Base-by-base conservation (phyloP, 2,888 invertebrate species). In the Pyrgus malvae region DNA sequence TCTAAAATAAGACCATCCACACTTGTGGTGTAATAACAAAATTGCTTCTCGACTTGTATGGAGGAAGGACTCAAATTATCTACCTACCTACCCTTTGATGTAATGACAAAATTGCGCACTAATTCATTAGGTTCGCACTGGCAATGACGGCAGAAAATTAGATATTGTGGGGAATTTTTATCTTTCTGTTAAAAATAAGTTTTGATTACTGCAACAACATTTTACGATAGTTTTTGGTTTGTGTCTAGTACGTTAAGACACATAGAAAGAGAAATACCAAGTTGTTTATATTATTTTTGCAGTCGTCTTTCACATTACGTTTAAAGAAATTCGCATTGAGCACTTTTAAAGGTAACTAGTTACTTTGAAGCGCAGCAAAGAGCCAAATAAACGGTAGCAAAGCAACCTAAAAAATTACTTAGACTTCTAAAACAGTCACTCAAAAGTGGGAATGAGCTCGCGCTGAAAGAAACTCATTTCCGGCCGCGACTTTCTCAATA, bases 381-480 rank as follows among this genome's bases (percentile, higher is more conserved):
- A 60, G 55, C 38, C 49, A 46, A 55, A 57, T 38, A 64, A 63
- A 62, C 59, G 55, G 51, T 55, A 49, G 48, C 46, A 70, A 74
- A 68, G 65, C 71, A 74, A 68, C 64, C 69, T 64, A 66, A 76
- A 78, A 72, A 72, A 66, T 66, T 61, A 69, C 70, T 71, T 64
- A 70, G 72, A 74, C 76, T 76, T 76, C 75, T 80, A 75, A 80
- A 83, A 81, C 76, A 81, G 78, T 81, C 76, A 71, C 77, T 81
- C 79, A 77, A 76, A 80, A 77, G 71, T 76, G 72, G 69, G 74
- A 80, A 78, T 74, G 76, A 79, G 76, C 72, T 69, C 63, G 64
- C 72, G 66, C 61, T 86, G 84, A 88, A 87, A 86, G 87, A 84
- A 87, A 70, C 84, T 87, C 88, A 88, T 89, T 89, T 88, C 87